phyloP scores from a whole-genome alignment of 92 coral and sea anemone genomes.

The Phymanthus crucifer region DNA sequence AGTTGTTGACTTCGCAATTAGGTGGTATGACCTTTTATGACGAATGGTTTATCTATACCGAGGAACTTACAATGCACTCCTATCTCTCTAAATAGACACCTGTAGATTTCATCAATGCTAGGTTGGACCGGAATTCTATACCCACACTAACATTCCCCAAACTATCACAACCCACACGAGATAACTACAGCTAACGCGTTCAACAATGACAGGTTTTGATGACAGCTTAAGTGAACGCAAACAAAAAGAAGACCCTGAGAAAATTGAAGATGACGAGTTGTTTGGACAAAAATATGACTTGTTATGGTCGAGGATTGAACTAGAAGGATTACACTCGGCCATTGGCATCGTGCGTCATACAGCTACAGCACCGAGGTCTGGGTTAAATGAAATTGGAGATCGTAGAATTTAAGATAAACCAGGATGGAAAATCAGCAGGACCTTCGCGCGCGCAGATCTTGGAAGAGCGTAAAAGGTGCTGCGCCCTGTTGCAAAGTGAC shows the following conservation, averaged over 20 bases:
- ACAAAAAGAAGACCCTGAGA: background rate
- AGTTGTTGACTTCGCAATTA: slow-evolving; percentile 12
- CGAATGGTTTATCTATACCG: background rate
- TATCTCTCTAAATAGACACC: background rate
- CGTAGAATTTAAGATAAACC: background rate
- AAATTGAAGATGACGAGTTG: background rate
- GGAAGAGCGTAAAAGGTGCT: too few relatives aligned
- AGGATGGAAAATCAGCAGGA: background rate
- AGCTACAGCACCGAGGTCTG: background rate
- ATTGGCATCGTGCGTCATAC: background rate
- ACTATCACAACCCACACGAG: background rate
- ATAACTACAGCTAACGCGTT: background rate
- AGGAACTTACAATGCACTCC: background rate
- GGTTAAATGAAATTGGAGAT: background rate
- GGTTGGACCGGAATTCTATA: slow-evolving; percentile 16
- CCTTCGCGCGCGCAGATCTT: background rate
- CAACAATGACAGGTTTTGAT: background rate
- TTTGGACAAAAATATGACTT: background rate
- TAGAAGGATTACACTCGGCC: background rate
- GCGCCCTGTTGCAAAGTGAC: too few relatives aligned
- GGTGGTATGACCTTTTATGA: slow-evolving; percentile 12
- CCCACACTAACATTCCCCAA: slow-evolving; percentile 11
- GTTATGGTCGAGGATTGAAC: background rate
- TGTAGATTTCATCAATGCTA: slow-evolving; percentile 14
- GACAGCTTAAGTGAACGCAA: slow-evolving; percentile 7